Conservation (phyloP, 2,797 vertebrate species). For the Paedocypris micromegethes region DNA sequence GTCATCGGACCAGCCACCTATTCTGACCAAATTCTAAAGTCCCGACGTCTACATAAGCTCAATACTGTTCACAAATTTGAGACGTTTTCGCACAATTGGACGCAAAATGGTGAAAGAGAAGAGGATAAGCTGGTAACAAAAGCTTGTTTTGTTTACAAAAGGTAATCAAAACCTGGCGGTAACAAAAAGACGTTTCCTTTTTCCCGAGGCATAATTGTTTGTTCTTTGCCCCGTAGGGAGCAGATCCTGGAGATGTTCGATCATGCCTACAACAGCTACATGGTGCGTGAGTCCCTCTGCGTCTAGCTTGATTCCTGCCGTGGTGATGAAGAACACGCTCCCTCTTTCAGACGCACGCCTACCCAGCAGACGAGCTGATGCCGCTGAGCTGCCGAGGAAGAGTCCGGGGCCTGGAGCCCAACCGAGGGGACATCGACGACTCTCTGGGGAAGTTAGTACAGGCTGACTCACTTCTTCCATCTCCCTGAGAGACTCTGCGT, state of each 20-base stretch:
- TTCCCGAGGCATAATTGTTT: not conserved
- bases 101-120: too few relatives aligned
- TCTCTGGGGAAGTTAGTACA: constrained; percentile 73
- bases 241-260: constrained; percentile 80
- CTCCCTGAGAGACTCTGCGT: not conserved
- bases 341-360: constrained; percentile 72
- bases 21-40: too few relatives aligned
- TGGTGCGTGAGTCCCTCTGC: constrained; percentile 61
- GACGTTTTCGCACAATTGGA: too few relatives aligned
- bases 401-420: constrained; percentile 75
- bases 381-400: constrained; percentile 75
- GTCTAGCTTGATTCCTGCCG: too few relatives aligned
- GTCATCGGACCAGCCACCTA: too few relatives aligned
- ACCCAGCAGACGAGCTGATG: constrained; percentile 80
- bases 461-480: not conserved
- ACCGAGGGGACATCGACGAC: constrained; percentile 76
- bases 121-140: too few relatives aligned
- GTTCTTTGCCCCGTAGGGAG: constrained; percentile 59
- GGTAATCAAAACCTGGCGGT: too few relatives aligned
- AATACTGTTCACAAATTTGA: too few relatives aligned
- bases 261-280: constrained; percentile 78
- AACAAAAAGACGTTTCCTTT: too few relatives aligned
- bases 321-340: not conserved
- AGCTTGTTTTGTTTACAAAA: too few relatives aligned
- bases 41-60: too few relatives aligned